Base-by-base conservation (phyloP, 1,140 invertebrate species). In the Papilio helenus region DNA sequence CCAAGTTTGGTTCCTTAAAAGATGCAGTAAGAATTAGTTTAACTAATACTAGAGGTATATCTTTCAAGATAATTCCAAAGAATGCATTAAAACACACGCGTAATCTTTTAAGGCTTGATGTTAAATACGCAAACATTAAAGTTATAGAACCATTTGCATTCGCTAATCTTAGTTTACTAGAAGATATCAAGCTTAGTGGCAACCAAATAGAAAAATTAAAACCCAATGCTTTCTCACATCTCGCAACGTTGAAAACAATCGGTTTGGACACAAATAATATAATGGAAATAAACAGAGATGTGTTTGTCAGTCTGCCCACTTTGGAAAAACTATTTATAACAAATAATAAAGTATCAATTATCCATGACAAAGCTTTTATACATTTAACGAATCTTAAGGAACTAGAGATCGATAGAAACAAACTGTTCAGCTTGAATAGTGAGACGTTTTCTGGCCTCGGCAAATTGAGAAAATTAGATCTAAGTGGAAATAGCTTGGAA, bases 321-420 rank as follows among this genome's bases (percentile, higher is more conserved):
- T 91, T 98, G 77, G 95, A 95, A 78, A 95, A 95, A 79, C 92
- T 98, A 26, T 96, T 94, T 87, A 90, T 98, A 55, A 96, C 96
- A 71, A 95, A 95, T 8, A 98, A 98, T 88, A 96, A 97, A 86
- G 96, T 98, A 61, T 96, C 96, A 18, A 95, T 96, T 12, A 90
- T 98, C 55, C 97, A 97, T 81, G 97, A 97, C 79, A 95, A 95
- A 71, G 96, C 97, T 0, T 97, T 98, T 86, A 92, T 95, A 61
- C 95, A 97, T 82, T 92, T 98, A 81, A 87, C 87, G 0, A 94
- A 95, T 44, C 91, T 98, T 12, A 95, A 95, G 71, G 96, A 97
- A 79, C 89, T 98, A 20, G 96, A 97, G 80, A 92, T 98, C 72
- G 96, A 96, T 79, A 95, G 95, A 79, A 98, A 98, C 89, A 95